Percentiles rank a stretch among this genome's conserved stretches.
These are phyloP conservation scores for Myopa testacea DNA, from an alignment of 2,888 invertebrate species.

Conservation along the genomic window DNA sequence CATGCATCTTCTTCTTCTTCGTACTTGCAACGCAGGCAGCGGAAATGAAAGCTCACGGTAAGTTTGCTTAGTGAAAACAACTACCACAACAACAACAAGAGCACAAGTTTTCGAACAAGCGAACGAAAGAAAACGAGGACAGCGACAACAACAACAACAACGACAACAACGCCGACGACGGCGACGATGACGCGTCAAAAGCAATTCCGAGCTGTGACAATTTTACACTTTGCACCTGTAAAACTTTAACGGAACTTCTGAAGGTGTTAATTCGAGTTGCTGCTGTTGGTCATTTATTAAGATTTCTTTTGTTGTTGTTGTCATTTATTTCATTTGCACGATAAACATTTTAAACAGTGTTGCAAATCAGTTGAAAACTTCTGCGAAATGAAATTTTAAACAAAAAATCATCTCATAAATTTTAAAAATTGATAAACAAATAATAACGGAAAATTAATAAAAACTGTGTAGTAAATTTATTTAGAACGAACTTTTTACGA, in stretches of 20 bases:
- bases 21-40: conserved; percentile 15
- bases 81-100: neutral
- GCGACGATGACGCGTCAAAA: neutral
- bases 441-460: neutral
- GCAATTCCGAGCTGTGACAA: neutral
- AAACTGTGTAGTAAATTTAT: neutral
- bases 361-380: neutral
- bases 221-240: conserved; percentile 3
- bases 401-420: too few relatives aligned
- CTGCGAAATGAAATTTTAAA: too few relatives aligned
- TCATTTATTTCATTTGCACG: neutral
- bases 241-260: neutral
- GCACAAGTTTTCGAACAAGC: neutral
- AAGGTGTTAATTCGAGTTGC: neutral
- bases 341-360: neutral
- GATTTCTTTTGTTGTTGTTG: too few relatives aligned
- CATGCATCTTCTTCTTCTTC: conserved; percentile 41
- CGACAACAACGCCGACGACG: neutral
- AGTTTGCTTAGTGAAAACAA: conserved; percentile 20
- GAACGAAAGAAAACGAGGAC: neutral
- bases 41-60: conserved; percentile 31
- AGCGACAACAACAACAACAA: too few relatives aligned
- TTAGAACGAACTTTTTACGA: neutral
- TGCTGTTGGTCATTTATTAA: neutral
- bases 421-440: too few relatives aligned